These are phyloP conservation scores for Gerris lacustris DNA, from an alignment of 2,888 invertebrate species.

Conservation along the genomic window DNA sequence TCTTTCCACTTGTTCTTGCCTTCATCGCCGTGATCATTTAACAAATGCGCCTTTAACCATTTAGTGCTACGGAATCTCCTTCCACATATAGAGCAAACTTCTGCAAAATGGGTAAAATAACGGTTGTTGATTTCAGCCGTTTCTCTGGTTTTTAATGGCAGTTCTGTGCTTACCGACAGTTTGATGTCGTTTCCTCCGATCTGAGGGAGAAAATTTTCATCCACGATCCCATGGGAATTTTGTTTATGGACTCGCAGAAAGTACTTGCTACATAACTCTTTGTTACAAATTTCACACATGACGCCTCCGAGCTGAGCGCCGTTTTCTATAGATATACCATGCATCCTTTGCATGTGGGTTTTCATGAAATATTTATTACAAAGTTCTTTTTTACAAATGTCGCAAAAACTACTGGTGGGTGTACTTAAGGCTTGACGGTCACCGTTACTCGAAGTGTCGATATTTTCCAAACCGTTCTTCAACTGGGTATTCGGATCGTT, in stretches of 20 bases:
- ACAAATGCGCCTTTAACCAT: slow-evolving; percentile 73
- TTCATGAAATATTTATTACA: slow-evolving; percentile 99
- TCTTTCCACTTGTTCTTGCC: slow-evolving; percentile 52
- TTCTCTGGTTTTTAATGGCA: slow-evolving; percentile 27
- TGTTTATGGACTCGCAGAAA: slow-evolving; percentile 94
- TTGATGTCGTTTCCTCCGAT: slow-evolving; percentile 25
- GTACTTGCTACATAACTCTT: slow-evolving; percentile 95
- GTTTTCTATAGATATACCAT: slow-evolving; percentile 85
- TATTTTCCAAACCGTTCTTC: slow-evolving; percentile 3
- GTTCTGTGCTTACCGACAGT: neutral
- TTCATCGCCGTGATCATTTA: slow-evolving; percentile 69
- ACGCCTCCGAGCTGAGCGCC: slow-evolving; percentile 86
- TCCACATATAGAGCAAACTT: slow-evolving; percentile 73
- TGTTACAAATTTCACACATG: slow-evolving; percentile 94
- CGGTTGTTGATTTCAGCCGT: slow-evolving; percentile 46
- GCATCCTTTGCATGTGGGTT: slow-evolving; percentile 98
- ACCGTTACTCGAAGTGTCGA: neutral
- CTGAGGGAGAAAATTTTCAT: slow-evolving; percentile 48
- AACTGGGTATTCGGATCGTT: neutral
- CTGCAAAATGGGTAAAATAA: slow-evolving; percentile 55
- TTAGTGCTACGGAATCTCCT: slow-evolving; percentile 77
- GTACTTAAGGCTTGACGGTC: slow-evolving; percentile 26
- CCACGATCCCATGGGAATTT: slow-evolving; percentile 92
- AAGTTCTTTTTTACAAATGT: slow-evolving; percentile 94
- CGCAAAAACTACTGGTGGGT: slow-evolving; percentile 78